Base-by-base conservation (phyloP, 2,888 invertebrate genomes). In the Pemphredon lugubris region DNA sequence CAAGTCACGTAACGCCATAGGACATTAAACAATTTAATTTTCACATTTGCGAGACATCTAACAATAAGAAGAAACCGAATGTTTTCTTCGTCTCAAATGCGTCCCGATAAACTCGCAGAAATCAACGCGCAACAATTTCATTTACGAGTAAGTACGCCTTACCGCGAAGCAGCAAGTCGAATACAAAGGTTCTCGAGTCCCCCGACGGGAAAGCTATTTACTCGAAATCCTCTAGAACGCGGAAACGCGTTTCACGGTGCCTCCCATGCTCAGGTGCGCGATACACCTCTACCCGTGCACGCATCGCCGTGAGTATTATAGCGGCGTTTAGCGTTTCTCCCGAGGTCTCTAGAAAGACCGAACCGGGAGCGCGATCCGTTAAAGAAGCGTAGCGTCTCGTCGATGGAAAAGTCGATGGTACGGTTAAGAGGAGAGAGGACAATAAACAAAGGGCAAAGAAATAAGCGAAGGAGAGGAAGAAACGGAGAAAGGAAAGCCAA, bases 401-500 rank as follows among this genome's bases (percentile, higher is more conserved):
- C 9, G 20, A 7, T 42, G 20, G 16, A 16, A 7, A 7, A 21
- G 42, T 18, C 16, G 42, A 42, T 16, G 11, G n/a, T 9, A 42
- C 18, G 11, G 20, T 16, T 3, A 16, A 20, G 11, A 11, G 5
- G 42, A 20, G 18, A 16, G 5, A 16, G 42, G 20, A 42, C 20
- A 20, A 42, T 11, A 11, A 45, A 21, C 23, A 21, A 45, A 45
- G n/a, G 14, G 47, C 13, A 21, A 16, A 5, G 18, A 16, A 40
- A 13, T 11, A 37, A 11, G 11, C 11, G 47, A 39, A 21, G 54
- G 40, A 50, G 20, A 32, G 47, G 32, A 39, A 57, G 18, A 60
- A 47, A 13, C 53, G 40, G 39, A 37, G 39, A 21, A 64, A 53
- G 67, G 63, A 78, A 74, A 64, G 64, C 57, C 60, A 63, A 59